Evolutionary conservation across 2,113 vertebrate genomes (phyloP).

Genomic region (Psammodynastes pulverulentus): DNA sequence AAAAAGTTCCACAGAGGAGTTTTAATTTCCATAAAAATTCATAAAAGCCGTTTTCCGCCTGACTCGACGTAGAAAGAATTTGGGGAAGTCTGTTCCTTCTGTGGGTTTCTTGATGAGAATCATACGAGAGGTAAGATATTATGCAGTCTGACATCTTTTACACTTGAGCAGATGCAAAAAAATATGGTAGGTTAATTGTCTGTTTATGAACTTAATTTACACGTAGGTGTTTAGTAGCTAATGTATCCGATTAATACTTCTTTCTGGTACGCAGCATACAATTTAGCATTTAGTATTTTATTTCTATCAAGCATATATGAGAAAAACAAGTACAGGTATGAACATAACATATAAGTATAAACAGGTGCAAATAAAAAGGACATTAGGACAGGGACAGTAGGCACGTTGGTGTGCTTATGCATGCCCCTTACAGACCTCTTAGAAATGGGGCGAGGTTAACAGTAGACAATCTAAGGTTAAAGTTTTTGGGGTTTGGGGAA

Average conservation of each 20-base stretch:
- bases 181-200: not conserved
- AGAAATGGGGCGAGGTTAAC: too few relatives aligned
- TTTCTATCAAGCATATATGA: too few relatives aligned
- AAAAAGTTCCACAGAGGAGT: not conserved
- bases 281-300: too few relatives aligned
- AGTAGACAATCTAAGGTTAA: too few relatives aligned
- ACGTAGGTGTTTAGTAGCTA: constrained; percentile 18
- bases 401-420: too few relatives aligned
- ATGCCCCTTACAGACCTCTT: too few relatives aligned
- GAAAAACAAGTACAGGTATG: too few relatives aligned
- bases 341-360: too few relatives aligned
- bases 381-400: too few relatives aligned
- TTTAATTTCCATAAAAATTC: not conserved
- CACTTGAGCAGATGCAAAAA: not conserved
- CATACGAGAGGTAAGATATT: not conserved
- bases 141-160: not conserved
- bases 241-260: constrained; percentile 32
- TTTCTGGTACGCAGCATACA: constrained; percentile 39
- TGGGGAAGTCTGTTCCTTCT: not conserved
- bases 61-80: not conserved
- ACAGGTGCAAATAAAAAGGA: too few relatives aligned
- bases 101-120: not conserved
- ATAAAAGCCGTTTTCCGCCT: not conserved
- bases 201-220: not conserved
- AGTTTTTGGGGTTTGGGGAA: too few relatives aligned